Evolutionary conservation across 2,797 vertebrate genomes (phyloP).

Genomic region (Pristis pectinata): DNA sequence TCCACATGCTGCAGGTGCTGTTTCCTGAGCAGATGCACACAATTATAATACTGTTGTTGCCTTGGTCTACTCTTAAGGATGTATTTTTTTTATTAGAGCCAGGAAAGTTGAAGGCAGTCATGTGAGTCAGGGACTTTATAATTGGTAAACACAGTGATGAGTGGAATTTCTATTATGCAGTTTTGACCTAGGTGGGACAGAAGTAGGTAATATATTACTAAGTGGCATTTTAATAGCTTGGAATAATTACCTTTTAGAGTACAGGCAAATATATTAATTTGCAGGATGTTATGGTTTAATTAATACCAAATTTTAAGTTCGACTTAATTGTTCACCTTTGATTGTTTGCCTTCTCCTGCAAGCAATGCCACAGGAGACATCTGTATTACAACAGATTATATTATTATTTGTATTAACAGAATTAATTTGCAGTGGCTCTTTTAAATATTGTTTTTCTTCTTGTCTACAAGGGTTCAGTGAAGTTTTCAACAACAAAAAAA

Average conservation of each 20-base stretch:
- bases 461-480: neutral
- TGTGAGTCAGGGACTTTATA: neutral
- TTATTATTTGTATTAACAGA: neutral
- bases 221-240: neutral
- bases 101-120: neutral
- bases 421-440: neutral
- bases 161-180: neutral
- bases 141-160: neutral
- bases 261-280: neutral
- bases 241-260: neutral
- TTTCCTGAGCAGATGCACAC: neutral
- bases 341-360: neutral
- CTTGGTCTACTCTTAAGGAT: neutral
- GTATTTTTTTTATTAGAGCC: neutral
- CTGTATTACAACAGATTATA: neutral
- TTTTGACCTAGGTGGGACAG: neutral
- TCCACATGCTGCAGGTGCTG: neutral
- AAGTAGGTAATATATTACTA: neutral
- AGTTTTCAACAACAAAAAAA: neutral
- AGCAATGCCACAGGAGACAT: neutral
- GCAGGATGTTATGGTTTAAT: neutral
- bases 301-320: neutral
- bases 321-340: constrained; percentile 6
- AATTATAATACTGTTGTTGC: neutral
- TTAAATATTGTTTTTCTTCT: neutral